Evolutionary conservation across 2,797 vertebrate genomes (phyloP), one percentile per base, ranked within the genome.

Genomic region (Sebastes cheni): DNA sequence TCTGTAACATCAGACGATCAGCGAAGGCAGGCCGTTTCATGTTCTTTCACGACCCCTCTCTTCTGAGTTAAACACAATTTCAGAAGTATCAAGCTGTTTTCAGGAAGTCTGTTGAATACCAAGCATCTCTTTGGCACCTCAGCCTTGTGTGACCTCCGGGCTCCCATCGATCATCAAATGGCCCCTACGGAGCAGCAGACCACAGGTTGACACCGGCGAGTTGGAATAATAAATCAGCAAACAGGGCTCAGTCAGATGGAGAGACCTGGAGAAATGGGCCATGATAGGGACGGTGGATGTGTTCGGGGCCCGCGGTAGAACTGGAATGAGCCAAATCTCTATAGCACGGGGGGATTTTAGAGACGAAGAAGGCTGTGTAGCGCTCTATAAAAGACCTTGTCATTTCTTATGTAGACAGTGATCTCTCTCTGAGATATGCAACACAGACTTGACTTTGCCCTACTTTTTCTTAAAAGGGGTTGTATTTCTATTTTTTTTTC

Each of bases 141-240:
- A 46, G 78, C 68, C 83, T 72, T 29, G 68, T 59, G 75, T 87
- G 79, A 91, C 90, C 90, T 82, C 86, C 25, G 25, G 76, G 83
- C 75, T 76, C 42, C 77, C 67, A 91, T 91, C 81, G 77, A 90
- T 92, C 86, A 83, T 72, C 79, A 67, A 73, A 83, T 30, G 67
- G 72, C 87, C 84, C 87, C 84, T 46, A 34, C 4, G 29, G 90
- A 84, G 72, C 66, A 65, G 52, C 75, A 16, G 30, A 81, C 71
- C 85, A 82, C 79, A 55, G 75, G 78, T 81, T 77, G 82, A 89
- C 71, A 68, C 70, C 27, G n/a, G 69, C 34, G 72, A 83, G 78
- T 20, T 22, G 13, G 79, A 87, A 89, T 86, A 81, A 88, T 87
- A 80, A 86, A 88, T 86, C 83, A 73, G 70, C 14, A 6, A 60